Conservation (phyloP, 2,797 vertebrate genomes). For the Pachyuromys duprasi region DNA sequence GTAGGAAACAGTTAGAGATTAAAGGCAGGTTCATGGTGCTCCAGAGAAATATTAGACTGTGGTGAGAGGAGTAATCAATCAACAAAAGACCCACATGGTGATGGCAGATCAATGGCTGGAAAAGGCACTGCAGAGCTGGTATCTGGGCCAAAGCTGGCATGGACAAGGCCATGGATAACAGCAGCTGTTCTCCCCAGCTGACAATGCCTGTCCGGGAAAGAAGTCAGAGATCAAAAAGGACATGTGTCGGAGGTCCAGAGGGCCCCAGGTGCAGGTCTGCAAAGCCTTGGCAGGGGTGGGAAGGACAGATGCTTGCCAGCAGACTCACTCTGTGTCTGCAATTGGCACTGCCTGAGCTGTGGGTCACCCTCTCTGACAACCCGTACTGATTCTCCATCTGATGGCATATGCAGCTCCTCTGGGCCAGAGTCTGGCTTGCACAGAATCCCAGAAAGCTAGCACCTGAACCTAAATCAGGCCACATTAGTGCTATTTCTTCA, state of each 20-base stretch:
- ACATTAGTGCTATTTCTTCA: slow-evolving; percentile 7
- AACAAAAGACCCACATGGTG: not conserved
- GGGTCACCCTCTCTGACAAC: rapidly evolving
- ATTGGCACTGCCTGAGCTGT: no score
- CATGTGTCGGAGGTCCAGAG: no score
- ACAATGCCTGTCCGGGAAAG: not conserved
- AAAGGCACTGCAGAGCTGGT: not conserved
- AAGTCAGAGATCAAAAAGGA: not conserved
- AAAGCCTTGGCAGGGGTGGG: not conserved
- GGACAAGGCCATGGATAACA: rapidly evolving
- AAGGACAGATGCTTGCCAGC: not conserved
- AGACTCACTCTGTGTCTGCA: not conserved
- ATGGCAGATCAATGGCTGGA: not conserved
- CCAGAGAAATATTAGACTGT: not conserved
- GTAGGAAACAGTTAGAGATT: not conserved
- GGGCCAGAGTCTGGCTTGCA: not conserved
- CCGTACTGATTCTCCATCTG: not conserved
- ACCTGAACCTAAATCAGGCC: slow-evolving; percentile 47
- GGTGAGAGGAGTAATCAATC: not conserved
- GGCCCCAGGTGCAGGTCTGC: not conserved
- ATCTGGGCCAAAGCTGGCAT: not conserved
- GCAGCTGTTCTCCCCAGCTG: not conserved
- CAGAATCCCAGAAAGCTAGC: not conserved
- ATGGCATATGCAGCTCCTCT: not conserved
- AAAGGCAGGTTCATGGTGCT: not conserved